Base-by-base conservation (phyloP, 1,140 invertebrate genomes). In the Subanguina moxae region DNA sequence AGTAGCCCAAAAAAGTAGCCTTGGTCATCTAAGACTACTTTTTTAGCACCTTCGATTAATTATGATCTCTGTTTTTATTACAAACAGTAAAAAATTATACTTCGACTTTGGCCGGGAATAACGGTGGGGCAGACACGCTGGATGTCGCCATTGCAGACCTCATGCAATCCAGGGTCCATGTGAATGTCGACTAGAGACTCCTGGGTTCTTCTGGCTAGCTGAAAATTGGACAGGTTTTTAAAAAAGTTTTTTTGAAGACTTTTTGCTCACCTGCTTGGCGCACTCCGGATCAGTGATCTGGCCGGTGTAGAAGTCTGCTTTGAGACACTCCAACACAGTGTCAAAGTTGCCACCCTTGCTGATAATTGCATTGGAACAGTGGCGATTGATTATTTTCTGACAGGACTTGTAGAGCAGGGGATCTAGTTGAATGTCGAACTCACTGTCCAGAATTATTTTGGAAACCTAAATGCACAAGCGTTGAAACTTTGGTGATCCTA, bases 381-480 rank as follows among this genome's bases (percentile, higher is more conserved):
- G 90, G 78, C 88, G 88, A 72, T 83, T 84, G 83, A 89, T 90
- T 77, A 92, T 91, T 70, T 84, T 77, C 38, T 86, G 85, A 79
- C 92, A 95, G 5, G 88, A 87, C 68, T 88, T 88, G 81, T 91
- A 89, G 30, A 97, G 85, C 8, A 88, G 86, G 17, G 91, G 90
- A 86, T 97, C 96, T 57, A 97, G 89, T 73, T 93, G 87, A 77
- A 91, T 91, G 84, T 98, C 80, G 23, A 82, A 82, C 68, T 82
- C 80, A 21, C 68, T 67, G 48, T 82, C 80, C 46, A 82, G 32
- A 63, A 82, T 82, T 11, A 80, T 63, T 28, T 79, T 75, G 1
- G 77, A 68, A 5, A 80, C 30, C 77, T 78, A 52, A 57, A 81
- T n/a, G n/a, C n/a, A n/a, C n/a, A n/a, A n/a, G n/a, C n/a, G n/a